Evolutionary conservation across 2,113 vertebrate genomes (phyloP).

Genomic region (Lathamus discolor): DNA sequence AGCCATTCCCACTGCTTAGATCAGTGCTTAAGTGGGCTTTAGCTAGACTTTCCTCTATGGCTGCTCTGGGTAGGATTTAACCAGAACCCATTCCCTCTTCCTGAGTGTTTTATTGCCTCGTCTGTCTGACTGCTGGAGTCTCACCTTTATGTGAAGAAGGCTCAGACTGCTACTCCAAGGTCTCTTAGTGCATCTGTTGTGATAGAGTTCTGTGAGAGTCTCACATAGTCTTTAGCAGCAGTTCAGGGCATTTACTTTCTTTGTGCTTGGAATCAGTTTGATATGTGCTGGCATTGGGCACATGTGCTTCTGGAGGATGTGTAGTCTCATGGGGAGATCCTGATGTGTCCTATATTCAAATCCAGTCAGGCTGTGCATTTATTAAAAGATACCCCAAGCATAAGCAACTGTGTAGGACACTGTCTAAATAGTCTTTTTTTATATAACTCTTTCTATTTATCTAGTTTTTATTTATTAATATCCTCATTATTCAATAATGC

Average conservation of each 20-base stretch:
- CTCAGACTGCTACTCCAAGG: background rate
- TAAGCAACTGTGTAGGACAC: accelerated
- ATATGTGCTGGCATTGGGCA: accelerated
- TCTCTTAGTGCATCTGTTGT: background rate
- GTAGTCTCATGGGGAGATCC: background rate
- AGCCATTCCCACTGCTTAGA: background rate
- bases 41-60: background rate
- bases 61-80: background rate
- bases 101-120: background rate
- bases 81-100: background rate
- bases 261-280: background rate
- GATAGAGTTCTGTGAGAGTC: background rate
- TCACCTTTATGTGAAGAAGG: background rate
- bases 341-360: background rate
- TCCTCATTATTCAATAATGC: accelerated
- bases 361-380: background rate
- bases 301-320: accelerated
- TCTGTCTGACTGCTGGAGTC: background rate
- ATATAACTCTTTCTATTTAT: background rate
- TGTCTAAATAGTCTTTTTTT: background rate
- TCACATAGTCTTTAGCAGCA: background rate
- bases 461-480: background rate
- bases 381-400: background rate
- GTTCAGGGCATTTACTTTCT: background rate
- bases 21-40: background rate